Percentiles rank a stretch among this genome's conserved stretches.
Conservation (phyloP, 2,113 vertebrate genomes). For the Gopherus flavomarginatus region DNA sequence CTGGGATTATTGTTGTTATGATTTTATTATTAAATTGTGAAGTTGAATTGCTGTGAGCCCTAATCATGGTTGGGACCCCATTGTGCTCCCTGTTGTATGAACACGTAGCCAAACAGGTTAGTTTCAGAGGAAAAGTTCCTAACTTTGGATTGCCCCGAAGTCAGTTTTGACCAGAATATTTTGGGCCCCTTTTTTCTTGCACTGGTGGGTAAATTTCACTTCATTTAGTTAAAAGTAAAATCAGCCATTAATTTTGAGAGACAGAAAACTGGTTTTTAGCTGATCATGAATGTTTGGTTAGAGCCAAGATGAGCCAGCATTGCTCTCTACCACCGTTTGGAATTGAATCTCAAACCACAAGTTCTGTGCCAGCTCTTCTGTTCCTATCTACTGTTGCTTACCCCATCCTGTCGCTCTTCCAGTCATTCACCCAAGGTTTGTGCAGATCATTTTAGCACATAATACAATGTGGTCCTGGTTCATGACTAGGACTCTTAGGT, state of each 20-base stretch:
- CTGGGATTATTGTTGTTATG: neutral
- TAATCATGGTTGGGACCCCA: rapidly evolving
- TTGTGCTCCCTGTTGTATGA: rapidly evolving
- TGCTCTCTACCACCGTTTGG: neutral
- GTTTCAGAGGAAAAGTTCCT: neutral
- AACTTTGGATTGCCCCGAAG: neutral
- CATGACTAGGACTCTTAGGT: neutral
- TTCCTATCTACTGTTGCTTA: neutral
- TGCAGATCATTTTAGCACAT: neutral
- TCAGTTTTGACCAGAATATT: neutral
- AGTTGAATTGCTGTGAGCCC: rapidly evolving
- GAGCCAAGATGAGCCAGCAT: neutral
- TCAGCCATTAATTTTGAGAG: neutral
- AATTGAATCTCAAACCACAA: neutral
- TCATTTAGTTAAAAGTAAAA: neutral
- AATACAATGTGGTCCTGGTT: neutral
- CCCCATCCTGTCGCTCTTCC: neutral
- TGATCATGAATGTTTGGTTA: neutral
- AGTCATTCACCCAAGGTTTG: neutral
- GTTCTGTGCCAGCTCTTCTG: neutral
- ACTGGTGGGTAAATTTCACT: neutral
- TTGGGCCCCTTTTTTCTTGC: neutral
- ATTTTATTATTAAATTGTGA: neutral
- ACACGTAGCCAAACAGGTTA: neutral
- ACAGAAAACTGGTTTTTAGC: neutral